Evolutionary conservation across 2,797 vertebrate species (phyloP), one percentile per base, ranked within the genome.

Genomic region (Xiphorhynchus erythropygius): DNA sequence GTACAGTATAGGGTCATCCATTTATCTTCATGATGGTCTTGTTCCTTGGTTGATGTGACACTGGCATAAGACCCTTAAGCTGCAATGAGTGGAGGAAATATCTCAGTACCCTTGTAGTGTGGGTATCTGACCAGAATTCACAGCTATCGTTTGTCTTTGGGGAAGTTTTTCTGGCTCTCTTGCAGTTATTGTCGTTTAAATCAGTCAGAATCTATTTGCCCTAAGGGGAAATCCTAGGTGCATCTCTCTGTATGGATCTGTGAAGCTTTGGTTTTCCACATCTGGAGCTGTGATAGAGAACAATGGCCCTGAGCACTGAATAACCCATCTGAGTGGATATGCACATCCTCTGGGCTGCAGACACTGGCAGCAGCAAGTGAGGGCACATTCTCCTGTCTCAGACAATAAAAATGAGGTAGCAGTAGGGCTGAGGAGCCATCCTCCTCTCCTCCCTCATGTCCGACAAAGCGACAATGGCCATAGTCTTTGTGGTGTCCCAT

Each of bases 1-100:
- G 2, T 44, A 2, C 1, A 7, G 4, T 32, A 1, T 2, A 63
- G 79, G 56, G 23, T 21, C 28, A 33, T 28, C 24, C 16, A 2
- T 57, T 75, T 55, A 55, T n/a, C 15, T 55, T 53, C 1, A 0
- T 18, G 49, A 9, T 24, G 53, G 14, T 71, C 70, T 55, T 0
- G 1, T 13, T 46, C 11, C 4, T 4, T 9, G 6, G 7, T 2
- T n/a, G n/a, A 25, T 9, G 11, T 47, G 70, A 27, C 41, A 22
- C 13, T 32, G 7, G 0, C 1, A 2, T n/a, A 56, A 59, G 69
- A 16, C 25, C 18, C 30, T 76, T 37, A 21, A 41, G 18, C 50
- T 70, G 12, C 65, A n/a, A 0, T 10, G 39, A 5, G 27, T 47
- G 52, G 25, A 69, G 63, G 63, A 55, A 69, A 7, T 6, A 33